phyloP scores from a whole-genome alignment of 2,888 invertebrate genomes.

The Eupelmus urozonus region DNA sequence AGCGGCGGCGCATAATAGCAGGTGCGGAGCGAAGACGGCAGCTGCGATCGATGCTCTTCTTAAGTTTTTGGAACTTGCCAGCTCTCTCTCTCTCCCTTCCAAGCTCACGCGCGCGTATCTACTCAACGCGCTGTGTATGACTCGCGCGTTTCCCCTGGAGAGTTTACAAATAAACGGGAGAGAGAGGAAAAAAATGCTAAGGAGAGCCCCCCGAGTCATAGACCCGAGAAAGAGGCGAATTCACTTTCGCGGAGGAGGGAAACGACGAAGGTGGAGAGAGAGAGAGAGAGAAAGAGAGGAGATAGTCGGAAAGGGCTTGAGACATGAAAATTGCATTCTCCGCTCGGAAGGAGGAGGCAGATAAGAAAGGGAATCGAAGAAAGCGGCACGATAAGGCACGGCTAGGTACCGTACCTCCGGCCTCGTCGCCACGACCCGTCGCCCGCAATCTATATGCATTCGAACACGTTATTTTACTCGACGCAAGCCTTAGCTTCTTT shows the following conservation, averaged over 20 bases:
- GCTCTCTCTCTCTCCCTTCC: slow-evolving; percentile 62
- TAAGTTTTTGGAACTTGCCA: slow-evolving; percentile 72
- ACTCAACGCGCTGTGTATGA: neutral
- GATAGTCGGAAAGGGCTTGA: slow-evolving; percentile 38
- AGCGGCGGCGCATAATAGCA: slow-evolving; percentile 69
- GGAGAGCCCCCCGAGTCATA: slow-evolving; percentile 5
- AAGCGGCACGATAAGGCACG: slow-evolving; percentile 62
- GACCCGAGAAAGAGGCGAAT: slow-evolving; percentile 32
- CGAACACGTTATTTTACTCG: slow-evolving; percentile 58
- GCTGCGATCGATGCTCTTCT: slow-evolving; percentile 75
- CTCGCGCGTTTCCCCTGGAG: slow-evolving; percentile 38
- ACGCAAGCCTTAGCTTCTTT: slow-evolving; percentile 16
- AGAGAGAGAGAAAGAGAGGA: slow-evolving; percentile 18
- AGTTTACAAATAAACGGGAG: slow-evolving; percentile 37
- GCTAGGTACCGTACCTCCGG: slow-evolving; percentile 57
- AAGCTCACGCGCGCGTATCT: slow-evolving; percentile 1
- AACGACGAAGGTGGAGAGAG: slow-evolving; percentile 5
- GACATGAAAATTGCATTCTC: slow-evolving; percentile 58
- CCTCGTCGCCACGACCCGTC: slow-evolving; percentile 54
- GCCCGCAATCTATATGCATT: slow-evolving; percentile 45
- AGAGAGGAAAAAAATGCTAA: neutral
- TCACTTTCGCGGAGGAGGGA: slow-evolving; percentile 17
- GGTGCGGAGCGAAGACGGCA: slow-evolving; percentile 74
- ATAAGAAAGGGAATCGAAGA: slow-evolving; percentile 52
- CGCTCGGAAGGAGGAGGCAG: neutral